Evolutionary conservation across 2,113 vertebrate genomes (phyloP), one percentile per base, ranked within the genome.

Genomic region (Gnathonemus longibarbis): DNA sequence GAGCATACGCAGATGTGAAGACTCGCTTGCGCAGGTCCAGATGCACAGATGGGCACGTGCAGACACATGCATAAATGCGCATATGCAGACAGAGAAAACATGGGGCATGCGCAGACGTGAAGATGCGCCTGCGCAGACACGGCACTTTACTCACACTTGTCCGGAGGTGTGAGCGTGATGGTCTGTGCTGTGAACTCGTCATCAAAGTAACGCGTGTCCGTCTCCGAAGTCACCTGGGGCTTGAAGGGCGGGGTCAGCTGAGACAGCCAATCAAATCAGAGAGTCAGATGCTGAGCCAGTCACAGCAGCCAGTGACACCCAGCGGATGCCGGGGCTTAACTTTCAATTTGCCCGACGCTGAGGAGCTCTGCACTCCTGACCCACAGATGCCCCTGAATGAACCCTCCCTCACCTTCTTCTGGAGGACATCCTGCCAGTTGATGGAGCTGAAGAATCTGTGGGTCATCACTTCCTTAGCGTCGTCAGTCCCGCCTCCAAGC

Each of bases 171-270:
- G 89, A 98, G 94, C 19, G 97, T 98, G 93, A 98, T 98, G 66
- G 96, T 96, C 92, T 98, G 97, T 1, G 97, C 97, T 0, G 97
- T 98, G 95, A 98, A 98, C 92, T 97, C 97, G 0, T 97, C 97
- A 0, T 98, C 97, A 1, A 98, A 98, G 92, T 98, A 98, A 88
- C 97, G 94, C 0, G 97, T 98, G 94, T 98, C 97, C 0, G 97
- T 96, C 93, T 97, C 97, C 0, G 97, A 98, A 0, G 97, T 97
- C 89, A 98, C 97, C 90, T 98, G 97, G n/a, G 97, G 97, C 92
- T 96, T 97, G 93, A 98, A 98, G 0, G 96, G 96, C 0, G 97
- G 97, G 35, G 92, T 94, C 84, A 98, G 96, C 97, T 98, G 90
- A 58, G 0, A 11, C 46, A 89, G 52, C 17, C 48, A 89, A 5